These are phyloP conservation scores for Teleiodes luculella DNA, from an alignment of 2,888 invertebrate genomes.

Conservation along the genomic window DNA sequence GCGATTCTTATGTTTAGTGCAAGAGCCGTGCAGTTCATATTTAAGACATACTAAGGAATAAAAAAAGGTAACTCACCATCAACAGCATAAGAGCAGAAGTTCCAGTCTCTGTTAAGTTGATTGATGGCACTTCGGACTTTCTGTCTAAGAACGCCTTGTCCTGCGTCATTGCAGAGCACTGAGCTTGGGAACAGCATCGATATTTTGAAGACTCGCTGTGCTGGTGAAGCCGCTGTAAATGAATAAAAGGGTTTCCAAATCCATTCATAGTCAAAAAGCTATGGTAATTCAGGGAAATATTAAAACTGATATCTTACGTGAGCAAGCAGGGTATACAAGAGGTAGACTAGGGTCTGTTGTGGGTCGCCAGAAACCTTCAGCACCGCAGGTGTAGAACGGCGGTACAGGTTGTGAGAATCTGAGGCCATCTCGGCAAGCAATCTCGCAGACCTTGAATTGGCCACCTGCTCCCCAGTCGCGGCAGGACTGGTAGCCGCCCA, in stretches of 20 bases:
- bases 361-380: slow-evolving; percentile 98
- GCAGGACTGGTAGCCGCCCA: slow-evolving; percentile 94
- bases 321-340: slow-evolving; percentile 94
- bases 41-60: not conserved
- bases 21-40: not conserved
- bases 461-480: slow-evolving; percentile 98
- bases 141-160: slow-evolving; percentile 93
- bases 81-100: slow-evolving; percentile 94
- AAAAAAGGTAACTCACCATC: slow-evolving; percentile 80
- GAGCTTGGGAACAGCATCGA: slow-evolving; percentile 97
- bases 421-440: slow-evolving; percentile 90
- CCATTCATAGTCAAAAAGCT: slow-evolving; percentile 16
- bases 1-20: too few species aligned
- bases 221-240: slow-evolving; percentile 87
- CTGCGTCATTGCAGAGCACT: slow-evolving; percentile 97
- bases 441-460: slow-evolving; percentile 96
- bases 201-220: slow-evolving; percentile 96
- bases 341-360: slow-evolving; percentile 88
- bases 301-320: slow-evolving; percentile 84
- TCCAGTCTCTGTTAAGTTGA: slow-evolving; percentile 95
- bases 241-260: too few species aligned
- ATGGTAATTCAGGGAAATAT: not conserved
- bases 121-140: slow-evolving; percentile 93
- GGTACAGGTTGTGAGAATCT: slow-evolving; percentile 96
- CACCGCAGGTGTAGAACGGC: slow-evolving; percentile 98